A percentile compares a stretch with the other conserved stretches of the same genome.
phyloP scores from a whole-genome alignment of 2,888 invertebrate genomes.

The Pherbina coryleti region DNA sequence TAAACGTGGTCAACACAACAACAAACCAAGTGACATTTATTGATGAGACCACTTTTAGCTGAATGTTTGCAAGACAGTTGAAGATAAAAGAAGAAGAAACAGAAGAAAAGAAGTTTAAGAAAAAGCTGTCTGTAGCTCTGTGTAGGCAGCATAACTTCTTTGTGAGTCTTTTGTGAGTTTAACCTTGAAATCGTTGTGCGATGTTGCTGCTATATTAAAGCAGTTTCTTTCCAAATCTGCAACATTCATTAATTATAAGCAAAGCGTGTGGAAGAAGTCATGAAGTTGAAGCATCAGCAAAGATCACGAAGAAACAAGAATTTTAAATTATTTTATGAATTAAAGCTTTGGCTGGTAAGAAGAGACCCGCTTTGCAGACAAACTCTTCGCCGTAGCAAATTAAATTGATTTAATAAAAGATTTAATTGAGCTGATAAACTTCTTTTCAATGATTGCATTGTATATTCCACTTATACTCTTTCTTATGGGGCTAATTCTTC shows the following conservation, averaged over 20 bases:
- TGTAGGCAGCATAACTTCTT: not conserved
- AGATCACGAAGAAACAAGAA: too few relatives aligned
- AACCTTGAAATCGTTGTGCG: too few relatives aligned
- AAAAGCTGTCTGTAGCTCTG: not conserved
- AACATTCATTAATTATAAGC: not conserved
- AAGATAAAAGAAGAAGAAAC: not conserved
- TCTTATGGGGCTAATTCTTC: too few relatives aligned
- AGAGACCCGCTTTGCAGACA: too few relatives aligned
- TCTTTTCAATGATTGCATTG: too few relatives aligned
- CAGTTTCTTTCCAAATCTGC: not conserved
- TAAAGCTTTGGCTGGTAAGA: too few relatives aligned
- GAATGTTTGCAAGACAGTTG: not conserved
- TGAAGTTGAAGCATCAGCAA: not conserved
- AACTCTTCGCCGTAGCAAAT: too few relatives aligned
- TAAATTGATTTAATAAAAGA: too few relatives aligned
- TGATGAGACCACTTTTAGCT: conserved; percentile 19
- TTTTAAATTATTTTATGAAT: too few relatives aligned
- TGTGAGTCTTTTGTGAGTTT: not conserved
- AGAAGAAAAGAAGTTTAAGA: not conserved
- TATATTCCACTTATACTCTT: too few relatives aligned
- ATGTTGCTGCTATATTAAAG: too few relatives aligned
- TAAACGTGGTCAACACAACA: not conserved
- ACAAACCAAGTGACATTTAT: conserved; percentile 4
- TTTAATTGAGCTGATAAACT: too few relatives aligned
- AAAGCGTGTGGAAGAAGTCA: not conserved